Conservation (phyloP, 2,113 vertebrate genomes). For the Datnioides undecimradiatus region DNA sequence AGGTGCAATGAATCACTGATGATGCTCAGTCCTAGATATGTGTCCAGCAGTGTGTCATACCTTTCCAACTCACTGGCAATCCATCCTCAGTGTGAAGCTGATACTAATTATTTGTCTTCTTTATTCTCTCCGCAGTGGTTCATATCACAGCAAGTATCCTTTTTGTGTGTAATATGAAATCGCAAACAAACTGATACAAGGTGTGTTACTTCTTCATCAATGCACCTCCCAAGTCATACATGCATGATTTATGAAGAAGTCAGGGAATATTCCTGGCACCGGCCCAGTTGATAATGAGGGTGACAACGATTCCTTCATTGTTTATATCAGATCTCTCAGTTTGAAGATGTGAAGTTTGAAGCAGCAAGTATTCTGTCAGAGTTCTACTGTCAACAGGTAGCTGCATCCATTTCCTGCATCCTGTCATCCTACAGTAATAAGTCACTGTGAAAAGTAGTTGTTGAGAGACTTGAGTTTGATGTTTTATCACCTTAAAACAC, state of each 20-base stretch:
- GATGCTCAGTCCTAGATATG: neutral
- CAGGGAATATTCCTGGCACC: neutral
- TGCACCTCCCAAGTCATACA: neutral
- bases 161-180: conserved; percentile 69
- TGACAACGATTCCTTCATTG: conserved; percentile 7
- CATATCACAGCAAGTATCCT: conserved; percentile 95
- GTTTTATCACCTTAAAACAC: too few species aligned
- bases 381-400: conserved; percentile 94
- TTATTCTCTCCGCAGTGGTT: conserved; percentile 86
- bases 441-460: neutral
- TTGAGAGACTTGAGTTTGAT: neutral
- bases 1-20: neutral
- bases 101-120: conserved; percentile 10
- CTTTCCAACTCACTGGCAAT: neutral
- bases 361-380: conserved; percentile 94
- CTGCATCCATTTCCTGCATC: neutral
- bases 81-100: neutral
- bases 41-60: neutral
- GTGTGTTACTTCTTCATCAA: conserved; percentile 8
- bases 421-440: neutral
- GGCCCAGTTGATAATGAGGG: neutral
- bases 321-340: conserved; percentile 78
- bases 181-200: neutral
- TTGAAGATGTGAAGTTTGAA: conserved; percentile 96
- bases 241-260: neutral